Conservation (phyloP, 2,888 invertebrate genomes). For the Idaea dimidiata region DNA sequence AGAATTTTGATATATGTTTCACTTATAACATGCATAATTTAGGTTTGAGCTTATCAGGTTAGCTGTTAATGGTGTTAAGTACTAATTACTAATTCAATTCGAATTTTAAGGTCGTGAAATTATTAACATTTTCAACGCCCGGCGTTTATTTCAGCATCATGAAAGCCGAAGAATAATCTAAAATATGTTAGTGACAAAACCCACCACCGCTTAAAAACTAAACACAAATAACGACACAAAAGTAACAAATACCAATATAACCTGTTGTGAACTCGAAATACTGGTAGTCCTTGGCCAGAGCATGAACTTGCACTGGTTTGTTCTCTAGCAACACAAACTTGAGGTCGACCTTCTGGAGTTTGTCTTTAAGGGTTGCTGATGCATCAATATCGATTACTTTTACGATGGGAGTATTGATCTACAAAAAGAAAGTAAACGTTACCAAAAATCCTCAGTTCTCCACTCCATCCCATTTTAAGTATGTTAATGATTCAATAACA, state of each 20-base stretch:
- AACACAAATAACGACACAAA: constrained; percentile 28
- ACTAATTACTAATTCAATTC: background rate
- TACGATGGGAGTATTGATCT: constrained; percentile 72
- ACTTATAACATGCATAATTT: background rate
- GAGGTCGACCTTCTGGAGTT: constrained; percentile 74
- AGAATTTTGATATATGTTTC: too few species aligned
- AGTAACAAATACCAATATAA: constrained; percentile 72
- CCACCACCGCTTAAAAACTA: constrained; percentile 14
- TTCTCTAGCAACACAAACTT: constrained; percentile 75
- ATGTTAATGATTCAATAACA: constrained; percentile 1
- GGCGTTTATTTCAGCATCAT: too few species aligned
- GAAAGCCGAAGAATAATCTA: background rate
- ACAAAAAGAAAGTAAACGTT: constrained; percentile 4
- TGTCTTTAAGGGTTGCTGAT: constrained; percentile 68
- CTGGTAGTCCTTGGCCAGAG: constrained; percentile 79
- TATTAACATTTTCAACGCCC: too few species aligned
- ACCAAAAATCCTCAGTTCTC: background rate
- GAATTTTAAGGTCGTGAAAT: too few species aligned
- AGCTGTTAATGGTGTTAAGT: background rate
- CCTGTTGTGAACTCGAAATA: constrained; percentile 78
- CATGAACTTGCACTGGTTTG: constrained; percentile 66
- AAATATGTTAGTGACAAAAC: background rate
- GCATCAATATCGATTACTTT: constrained; percentile 77
- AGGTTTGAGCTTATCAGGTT: background rate
- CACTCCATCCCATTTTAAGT: background rate